These are phyloP conservation scores for Megamerina dolium DNA, from an alignment of 2,888 invertebrate species.

Conservation along the genomic window DNA sequence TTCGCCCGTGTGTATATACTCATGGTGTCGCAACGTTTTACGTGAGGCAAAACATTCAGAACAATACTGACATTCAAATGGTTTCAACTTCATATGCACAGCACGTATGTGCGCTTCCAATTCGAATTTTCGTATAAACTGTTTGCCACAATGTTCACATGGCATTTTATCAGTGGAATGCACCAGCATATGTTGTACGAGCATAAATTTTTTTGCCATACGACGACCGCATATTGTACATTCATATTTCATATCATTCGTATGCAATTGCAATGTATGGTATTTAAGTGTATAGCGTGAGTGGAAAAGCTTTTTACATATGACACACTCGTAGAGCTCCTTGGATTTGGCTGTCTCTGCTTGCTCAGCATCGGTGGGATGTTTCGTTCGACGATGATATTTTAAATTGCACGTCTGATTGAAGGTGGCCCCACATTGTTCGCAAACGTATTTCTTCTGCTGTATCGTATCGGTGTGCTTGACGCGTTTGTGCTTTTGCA, in stretches of 20 bases:
- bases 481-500: conserved; percentile 41
- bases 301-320: conserved; percentile 38
- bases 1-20: conserved; percentile 46
- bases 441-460: conserved; percentile 36
- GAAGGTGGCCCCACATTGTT: conserved; percentile 42
- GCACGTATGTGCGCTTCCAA: conserved; percentile 39
- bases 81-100: conserved; percentile 40
- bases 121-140: conserved; percentile 37
- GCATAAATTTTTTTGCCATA: conserved; percentile 40
- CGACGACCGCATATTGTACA: conserved; percentile 37
- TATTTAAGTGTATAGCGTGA: conserved; percentile 39
- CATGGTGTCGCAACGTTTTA: conserved; percentile 37
- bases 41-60: conserved; percentile 37
- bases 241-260: conserved; percentile 29
- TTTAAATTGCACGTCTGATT: conserved; percentile 43
- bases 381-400: conserved; percentile 39
- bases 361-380: conserved; percentile 34
- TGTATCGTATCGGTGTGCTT: conserved; percentile 29
- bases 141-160: conserved; percentile 37
- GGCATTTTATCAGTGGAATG: conserved; percentile 38
- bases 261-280: conserved; percentile 35
- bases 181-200: conserved; percentile 39
- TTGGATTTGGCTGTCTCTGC: conserved; percentile 24
- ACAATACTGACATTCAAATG: conserved; percentile 35
- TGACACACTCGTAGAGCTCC: conserved; percentile 30